These are phyloP conservation scores for Limonius californicus DNA, from an alignment of 1,140 invertebrate genomes.

Conservation along the genomic window DNA sequence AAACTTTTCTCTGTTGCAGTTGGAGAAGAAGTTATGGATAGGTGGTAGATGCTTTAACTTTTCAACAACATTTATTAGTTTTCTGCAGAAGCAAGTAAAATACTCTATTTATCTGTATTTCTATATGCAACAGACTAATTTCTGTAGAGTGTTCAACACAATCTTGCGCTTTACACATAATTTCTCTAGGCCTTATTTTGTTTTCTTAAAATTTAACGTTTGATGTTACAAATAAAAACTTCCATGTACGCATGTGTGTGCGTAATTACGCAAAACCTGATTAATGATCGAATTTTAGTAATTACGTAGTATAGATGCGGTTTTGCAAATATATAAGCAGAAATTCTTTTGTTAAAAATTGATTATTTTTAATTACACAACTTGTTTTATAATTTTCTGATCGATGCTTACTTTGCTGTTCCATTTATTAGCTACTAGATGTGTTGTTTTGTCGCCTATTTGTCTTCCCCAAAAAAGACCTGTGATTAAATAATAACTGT, in stretches of 20 bases:
- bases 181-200: too few relatives aligned
- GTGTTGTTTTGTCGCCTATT: slow-evolving; percentile 14
- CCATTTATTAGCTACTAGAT: slow-evolving; percentile 6
- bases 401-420: slow-evolving; percentile 3
- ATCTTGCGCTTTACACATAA: too few relatives aligned
- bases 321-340: too few relatives aligned
- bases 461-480: slow-evolving; percentile 1
- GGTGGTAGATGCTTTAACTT: slow-evolving; percentile 29
- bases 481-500: slow-evolving; percentile 9
- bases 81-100: background rate
- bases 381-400: background rate
- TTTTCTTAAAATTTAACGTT: too few relatives aligned
- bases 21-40: slow-evolving; percentile 44
- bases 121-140: slow-evolving; percentile 1
- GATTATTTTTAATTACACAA: background rate
- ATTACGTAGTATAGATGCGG: too few relatives aligned
- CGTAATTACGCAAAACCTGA: too few relatives aligned
- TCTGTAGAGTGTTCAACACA: too few relatives aligned
- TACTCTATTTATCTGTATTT: background rate
- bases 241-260: too few relatives aligned
- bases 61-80: background rate
- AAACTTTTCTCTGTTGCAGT: slow-evolving; percentile 42
- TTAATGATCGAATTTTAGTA: too few relatives aligned
- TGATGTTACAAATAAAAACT: too few relatives aligned
- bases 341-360: too few relatives aligned